A percentile compares a stretch with the other conserved stretches of the same genome.
Evolutionary conservation across 2,888 invertebrate species (phyloP).

Genomic region (Heliconius cydno): DNA sequence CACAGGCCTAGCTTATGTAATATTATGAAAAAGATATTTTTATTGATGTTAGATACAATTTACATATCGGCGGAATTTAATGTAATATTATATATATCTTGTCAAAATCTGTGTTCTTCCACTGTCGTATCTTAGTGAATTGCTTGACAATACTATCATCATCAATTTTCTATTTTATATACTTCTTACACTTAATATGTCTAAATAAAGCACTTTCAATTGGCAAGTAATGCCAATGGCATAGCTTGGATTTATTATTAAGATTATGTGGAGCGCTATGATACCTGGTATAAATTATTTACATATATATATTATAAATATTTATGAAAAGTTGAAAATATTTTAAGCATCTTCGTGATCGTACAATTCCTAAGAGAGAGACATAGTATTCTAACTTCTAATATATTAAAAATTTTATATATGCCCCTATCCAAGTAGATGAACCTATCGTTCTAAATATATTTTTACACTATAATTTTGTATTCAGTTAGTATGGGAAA

Average conservation of each 20-base stretch:
- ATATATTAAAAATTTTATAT: constrained; percentile 41
- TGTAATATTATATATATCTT: constrained; percentile 60
- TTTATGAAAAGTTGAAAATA: constrained; percentile 26
- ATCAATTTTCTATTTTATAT: constrained; percentile 49
- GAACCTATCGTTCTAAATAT: constrained; percentile 62
- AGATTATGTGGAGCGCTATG: constrained; percentile 21
- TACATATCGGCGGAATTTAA: constrained; percentile 71
- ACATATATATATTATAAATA: constrained; percentile 21
- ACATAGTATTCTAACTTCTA: constrained; percentile 60
- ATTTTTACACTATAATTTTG: constrained; percentile 70
- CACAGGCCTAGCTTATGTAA: constrained; percentile 51
- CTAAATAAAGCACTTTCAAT: constrained; percentile 18
- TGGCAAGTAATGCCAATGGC: neutral
- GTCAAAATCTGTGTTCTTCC: constrained; percentile 78
- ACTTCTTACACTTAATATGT: constrained; percentile 29
- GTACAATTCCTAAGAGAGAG: constrained; percentile 78
- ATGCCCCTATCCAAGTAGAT: constrained; percentile 43
- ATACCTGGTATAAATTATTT: constrained; percentile 28
- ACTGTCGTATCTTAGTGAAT: constrained; percentile 69
- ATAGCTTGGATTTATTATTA: neutral
- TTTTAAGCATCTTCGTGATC: constrained; percentile 39
- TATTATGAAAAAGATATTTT: constrained; percentile 54
- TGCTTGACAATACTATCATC: constrained; percentile 77
- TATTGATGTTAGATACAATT: constrained; percentile 71
- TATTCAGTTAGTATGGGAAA: constrained; percentile 54